phyloP scores from a whole-genome alignment of 2,888 invertebrate genomes.

The Cerceris rybyensis region DNA sequence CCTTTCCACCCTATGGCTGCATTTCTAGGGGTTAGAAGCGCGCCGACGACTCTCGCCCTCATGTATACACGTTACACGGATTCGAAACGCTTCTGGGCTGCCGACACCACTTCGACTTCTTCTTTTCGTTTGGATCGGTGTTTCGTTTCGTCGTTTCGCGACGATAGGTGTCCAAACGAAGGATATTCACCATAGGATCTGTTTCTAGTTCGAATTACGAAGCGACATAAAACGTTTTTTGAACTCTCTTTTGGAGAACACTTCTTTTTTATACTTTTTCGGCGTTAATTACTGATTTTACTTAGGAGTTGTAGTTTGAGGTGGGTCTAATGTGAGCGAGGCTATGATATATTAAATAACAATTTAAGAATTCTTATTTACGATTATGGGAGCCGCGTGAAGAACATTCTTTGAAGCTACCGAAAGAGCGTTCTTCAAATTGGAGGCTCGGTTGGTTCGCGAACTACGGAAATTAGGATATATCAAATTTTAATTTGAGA shows the following conservation, averaged over 20 bases:
- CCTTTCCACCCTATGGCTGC: slow-evolving; percentile 48
- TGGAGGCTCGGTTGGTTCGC: no score
- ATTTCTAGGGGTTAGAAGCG: slow-evolving; percentile 66
- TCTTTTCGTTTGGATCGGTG: slow-evolving; percentile 51
- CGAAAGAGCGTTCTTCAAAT: no score
- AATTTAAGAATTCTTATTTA: no score
- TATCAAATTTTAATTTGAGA: no score
- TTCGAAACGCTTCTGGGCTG: slow-evolving; percentile 22
- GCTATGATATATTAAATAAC: no score
- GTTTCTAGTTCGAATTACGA: slow-evolving; percentile 43
- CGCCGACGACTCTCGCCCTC: slow-evolving; percentile 3
- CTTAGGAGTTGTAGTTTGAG: no score
- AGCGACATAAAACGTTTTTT: slow-evolving; percentile 32
- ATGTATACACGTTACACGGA: slow-evolving; percentile 17
- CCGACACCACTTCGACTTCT: slow-evolving; percentile 33
- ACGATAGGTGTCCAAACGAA: slow-evolving; percentile 40
- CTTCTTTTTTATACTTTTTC: background rate
- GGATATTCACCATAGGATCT: slow-evolving; percentile 3
- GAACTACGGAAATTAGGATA: no score
- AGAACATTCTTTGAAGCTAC: no score
- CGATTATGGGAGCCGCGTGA: no score
- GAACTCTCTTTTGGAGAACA: background rate
- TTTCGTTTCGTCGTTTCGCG: slow-evolving; percentile 53
- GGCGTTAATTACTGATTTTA: no score
- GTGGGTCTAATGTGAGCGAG: no score